These are phyloP conservation scores for Phthorimaea operculella DNA, from an alignment of 1,140 invertebrate genomes.

Conservation along the genomic window DNA sequence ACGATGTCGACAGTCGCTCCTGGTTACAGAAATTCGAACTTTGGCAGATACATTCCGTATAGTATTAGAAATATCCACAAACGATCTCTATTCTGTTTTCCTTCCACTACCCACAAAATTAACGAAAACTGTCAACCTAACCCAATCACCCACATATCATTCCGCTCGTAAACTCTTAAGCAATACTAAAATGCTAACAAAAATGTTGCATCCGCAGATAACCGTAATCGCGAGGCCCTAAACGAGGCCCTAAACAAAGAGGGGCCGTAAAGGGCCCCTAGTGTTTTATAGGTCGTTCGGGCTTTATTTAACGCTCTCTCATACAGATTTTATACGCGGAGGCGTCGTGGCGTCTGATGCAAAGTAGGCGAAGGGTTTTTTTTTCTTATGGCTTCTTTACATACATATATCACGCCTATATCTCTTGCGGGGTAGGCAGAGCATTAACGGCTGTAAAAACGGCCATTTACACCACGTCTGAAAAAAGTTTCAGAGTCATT, in stretches of 20 bases:
- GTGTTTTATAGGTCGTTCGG: conserved; percentile 40
- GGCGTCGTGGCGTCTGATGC: conserved; percentile 26
- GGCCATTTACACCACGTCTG: no score
- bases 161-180: not conserved
- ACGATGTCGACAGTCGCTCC: no score
- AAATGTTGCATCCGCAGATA: conserved; percentile 16
- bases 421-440: no score
- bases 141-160: not conserved
- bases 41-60: no score
- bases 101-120: not conserved
- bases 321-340: conserved; percentile 45
- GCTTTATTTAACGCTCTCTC: conserved; percentile 44
- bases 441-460: no score
- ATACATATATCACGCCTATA: no score
- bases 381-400: no score
- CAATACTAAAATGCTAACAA: conserved; percentile 11
- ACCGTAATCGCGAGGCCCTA: conserved; percentile 18
- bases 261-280: conserved; percentile 14
- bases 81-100: no score
- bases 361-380: no score
- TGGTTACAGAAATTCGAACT: no score
- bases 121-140: not conserved
- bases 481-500: no score
- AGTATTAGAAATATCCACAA: no score
- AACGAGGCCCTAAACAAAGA: conserved; percentile 29